phyloP scores from a whole-genome alignment of 2,888 invertebrate species.

The Dolichomitus sp. region DNA sequence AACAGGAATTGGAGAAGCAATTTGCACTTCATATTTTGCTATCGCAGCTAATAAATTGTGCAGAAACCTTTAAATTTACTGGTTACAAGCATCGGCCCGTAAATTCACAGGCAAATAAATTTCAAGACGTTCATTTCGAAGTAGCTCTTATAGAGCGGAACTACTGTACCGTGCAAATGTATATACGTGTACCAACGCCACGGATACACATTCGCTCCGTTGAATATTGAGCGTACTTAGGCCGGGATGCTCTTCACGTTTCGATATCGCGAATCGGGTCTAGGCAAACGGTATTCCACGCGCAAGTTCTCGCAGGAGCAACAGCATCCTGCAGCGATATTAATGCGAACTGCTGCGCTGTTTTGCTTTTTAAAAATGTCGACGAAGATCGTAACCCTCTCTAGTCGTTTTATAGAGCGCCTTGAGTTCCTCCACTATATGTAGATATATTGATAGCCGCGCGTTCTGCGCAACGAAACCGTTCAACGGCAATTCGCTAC shows the following conservation, averaged over 20 bases:
- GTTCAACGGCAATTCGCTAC: conserved; percentile 1
- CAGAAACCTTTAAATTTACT: neutral
- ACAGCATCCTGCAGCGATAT: conserved; percentile 55
- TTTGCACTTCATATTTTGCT: neutral
- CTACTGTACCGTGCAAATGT: conserved; percentile 22
- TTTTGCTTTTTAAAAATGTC: conserved; percentile 22
- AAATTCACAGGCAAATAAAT: conserved; percentile 24
- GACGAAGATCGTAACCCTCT: conserved; percentile 49
- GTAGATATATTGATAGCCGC: conserved; percentile 50
- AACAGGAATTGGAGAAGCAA: neutral
- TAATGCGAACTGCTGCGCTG: conserved; percentile 54
- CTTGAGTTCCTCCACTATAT: conserved; percentile 3
- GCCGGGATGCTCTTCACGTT: conserved; percentile 56
- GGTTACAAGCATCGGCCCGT: conserved; percentile 9
- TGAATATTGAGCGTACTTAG: conserved; percentile 45
- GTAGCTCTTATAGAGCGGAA: neutral
- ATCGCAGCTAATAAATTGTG: neutral
- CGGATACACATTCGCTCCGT: conserved; percentile 28
- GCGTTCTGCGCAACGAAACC: conserved; percentile 1
- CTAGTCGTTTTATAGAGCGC: conserved; percentile 33
- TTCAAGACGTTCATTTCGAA: conserved; percentile 18
- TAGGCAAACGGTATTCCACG: conserved; percentile 66
- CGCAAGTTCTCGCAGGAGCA: conserved; percentile 45
- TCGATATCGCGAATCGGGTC: conserved; percentile 67
- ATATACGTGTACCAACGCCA: conserved; percentile 6